These are phyloP conservation scores for Propithecus deckenii DNA, from an alignment of 2,797 vertebrate species.

Conservation along the genomic window DNA sequence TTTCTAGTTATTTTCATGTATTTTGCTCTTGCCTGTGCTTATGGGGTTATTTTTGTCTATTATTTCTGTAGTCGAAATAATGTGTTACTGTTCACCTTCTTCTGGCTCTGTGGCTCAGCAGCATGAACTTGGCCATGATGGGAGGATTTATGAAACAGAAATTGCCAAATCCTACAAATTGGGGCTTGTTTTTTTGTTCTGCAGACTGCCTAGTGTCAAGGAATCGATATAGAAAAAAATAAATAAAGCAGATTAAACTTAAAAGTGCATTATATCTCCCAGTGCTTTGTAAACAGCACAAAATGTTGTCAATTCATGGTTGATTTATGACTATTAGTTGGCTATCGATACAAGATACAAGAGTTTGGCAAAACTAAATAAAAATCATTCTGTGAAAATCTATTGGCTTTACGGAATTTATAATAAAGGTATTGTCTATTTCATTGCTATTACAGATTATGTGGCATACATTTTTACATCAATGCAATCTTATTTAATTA, in stretches of 20 bases:
- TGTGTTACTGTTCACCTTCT: not conserved
- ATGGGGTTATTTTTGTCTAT: not conserved
- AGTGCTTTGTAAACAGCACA: not conserved
- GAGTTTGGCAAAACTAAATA: not conserved
- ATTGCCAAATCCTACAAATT: not conserved
- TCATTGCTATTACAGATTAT: not conserved
- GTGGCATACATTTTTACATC: not conserved
- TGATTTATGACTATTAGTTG: not conserved
- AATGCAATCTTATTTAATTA: not conserved
- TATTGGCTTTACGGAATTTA: not conserved
- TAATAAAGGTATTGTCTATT: not conserved
- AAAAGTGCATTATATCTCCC: not conserved
- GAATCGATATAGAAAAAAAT: not conserved
- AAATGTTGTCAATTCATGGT: not conserved
- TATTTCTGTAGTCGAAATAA: not conserved
- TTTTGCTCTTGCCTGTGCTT: not conserved
- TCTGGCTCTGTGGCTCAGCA: not conserved
- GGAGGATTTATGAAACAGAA: not conserved
- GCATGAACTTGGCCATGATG: not conserved
- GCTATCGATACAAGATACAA: not conserved
- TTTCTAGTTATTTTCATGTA: not conserved
- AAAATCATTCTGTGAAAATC: not conserved
- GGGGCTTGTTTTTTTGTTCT: not conserved
- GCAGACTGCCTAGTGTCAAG: not conserved
- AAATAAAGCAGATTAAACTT: not conserved